These are phyloP conservation scores for Microcebus murinus DNA, from an alignment of 2,113 vertebrate species.

Conservation along the genomic window DNA sequence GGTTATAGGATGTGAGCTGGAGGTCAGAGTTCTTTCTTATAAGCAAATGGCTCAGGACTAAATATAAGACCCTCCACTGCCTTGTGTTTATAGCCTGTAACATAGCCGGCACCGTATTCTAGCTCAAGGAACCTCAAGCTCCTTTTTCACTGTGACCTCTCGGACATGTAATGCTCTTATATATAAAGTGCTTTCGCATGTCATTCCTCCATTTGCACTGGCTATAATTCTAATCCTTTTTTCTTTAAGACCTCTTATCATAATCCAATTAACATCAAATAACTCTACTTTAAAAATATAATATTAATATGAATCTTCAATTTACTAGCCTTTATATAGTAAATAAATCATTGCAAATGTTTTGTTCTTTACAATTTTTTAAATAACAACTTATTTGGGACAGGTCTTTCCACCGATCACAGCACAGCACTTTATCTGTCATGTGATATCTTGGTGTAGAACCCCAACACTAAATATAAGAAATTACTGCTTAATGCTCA, in stretches of 20 bases:
- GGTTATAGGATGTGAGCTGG: neutral
- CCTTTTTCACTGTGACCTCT: neutral
- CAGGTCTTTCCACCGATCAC: neutral
- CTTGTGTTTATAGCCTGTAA: neutral
- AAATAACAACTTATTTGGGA: neutral
- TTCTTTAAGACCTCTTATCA: neutral
- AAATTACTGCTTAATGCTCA: too few relatives aligned
- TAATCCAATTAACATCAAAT: neutral
- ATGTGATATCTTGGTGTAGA: neutral
- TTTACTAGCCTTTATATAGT: neutral
- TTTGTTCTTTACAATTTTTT: neutral
- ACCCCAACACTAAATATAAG: neutral
- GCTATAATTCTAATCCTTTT: neutral
- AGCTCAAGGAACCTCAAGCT: neutral
- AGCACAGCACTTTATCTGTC: neutral
- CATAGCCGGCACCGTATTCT: neutral
- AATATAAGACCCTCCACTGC: neutral
- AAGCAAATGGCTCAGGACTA: neutral
- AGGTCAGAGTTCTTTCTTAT: neutral
- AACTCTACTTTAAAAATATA: neutral
- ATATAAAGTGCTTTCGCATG: neutral
- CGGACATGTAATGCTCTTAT: neutral
- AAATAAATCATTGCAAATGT: neutral
- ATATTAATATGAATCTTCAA: neutral
- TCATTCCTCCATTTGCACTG: neutral